Evolutionary conservation across 1,140 invertebrate species (phyloP), one percentile per base, ranked within the genome.

Genomic region (Neodiprion virginianus): DNA sequence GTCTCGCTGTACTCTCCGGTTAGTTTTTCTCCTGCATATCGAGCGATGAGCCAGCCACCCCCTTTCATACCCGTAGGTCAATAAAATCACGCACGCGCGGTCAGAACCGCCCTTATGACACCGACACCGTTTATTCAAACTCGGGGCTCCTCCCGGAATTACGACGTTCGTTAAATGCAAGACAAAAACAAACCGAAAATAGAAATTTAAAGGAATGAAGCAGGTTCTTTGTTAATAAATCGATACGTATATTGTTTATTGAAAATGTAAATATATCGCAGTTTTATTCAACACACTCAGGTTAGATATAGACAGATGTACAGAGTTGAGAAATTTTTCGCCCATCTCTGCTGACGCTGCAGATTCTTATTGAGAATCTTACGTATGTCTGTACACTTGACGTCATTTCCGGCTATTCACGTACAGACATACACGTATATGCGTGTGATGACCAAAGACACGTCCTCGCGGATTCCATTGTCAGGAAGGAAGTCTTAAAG

Each of bases 51-150:
- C n/a, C 53, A 61, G 11, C 53, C 53, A 61, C 53, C 53, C 53
- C 53, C 53, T 61, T 61, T 12, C n/a, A 8, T 8, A 61, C n/a
- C 11, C 53, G 53, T 61, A 12, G 53, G 11, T 61, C 53, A 61
- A 61, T 61, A 61, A 61, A 61, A 61, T 17, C 53, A 61, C 53
- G 53, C 53, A 61, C 53, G 53, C 53, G 53, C 53, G n/a, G n/a
- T 5, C 8, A 61, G 11, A 61, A 61, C 53, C 3, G 53, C 53
- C 53, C 11, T 61, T 61, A 61, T 61, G 53, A 17, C 53, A 61
- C 7, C n/a, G 53, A 61, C n/a, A 8, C 53, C n/a, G 8, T 61
- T 61, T 61, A 1, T 61, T 17, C 53, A 5, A 40, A 40, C 28
- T 40, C 28, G 5, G 28, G 28, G 28, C 28, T 40, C 28, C 28